Conservation (phyloP, 1,140 invertebrate species). For the roundworm (Caenorhabditis elegans) region WBcel235 BX284603.4:7363001-7363500, state of each 20-base stretch:
- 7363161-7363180: background rate
- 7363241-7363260: background rate
- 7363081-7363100: background rate
- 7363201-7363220: background rate
- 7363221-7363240: background rate
- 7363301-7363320: background rate
- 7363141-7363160: background rate
- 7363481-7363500: background rate
- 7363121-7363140: background rate
- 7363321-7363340: background rate
- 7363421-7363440: background rate
- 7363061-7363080: background rate
- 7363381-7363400: background rate
- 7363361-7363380: background rate
- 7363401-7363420: background rate
- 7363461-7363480: constrained; percentile 1
- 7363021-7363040: too few relatives aligned
- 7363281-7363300: background rate
- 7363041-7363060: background rate
- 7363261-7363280: background rate
- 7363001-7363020: background rate
- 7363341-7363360: background rate
- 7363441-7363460: background rate
- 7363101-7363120: background rate
- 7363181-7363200: background rate